Percentiles rank a stretch among this genome's conserved stretches.
phyloP scores from a whole-genome alignment of 1,140 invertebrate species.

The Tetragonula clypearis region DNA sequence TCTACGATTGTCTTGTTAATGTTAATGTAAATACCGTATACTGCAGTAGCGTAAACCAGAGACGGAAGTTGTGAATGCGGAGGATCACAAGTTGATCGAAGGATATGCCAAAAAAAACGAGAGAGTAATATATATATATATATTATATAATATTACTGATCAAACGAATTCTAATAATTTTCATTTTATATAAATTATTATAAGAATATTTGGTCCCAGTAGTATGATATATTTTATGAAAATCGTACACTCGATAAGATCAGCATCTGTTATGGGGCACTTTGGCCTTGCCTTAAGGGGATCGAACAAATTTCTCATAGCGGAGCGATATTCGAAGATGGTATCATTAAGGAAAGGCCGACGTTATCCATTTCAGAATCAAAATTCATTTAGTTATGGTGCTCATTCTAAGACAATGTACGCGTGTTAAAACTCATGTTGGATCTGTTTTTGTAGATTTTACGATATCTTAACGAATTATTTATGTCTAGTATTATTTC shows the following conservation, averaged over 20 bases:
- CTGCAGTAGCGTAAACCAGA: constrained; percentile 39
- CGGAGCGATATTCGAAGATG: constrained; percentile 28
- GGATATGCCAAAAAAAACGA: constrained; percentile 80
- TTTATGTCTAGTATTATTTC: constrained; percentile 41
- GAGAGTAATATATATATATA: constrained; percentile 75
- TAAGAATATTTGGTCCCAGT: constrained; percentile 10
- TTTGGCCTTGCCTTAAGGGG: constrained; percentile 78
- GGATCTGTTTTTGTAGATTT: constrained; percentile 18
- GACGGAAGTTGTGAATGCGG: constrained; percentile 25
- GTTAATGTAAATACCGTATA: constrained; percentile 69
- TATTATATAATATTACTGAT: constrained; percentile 64
- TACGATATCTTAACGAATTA: constrained; percentile 15
- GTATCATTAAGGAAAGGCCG: constrained; percentile 77
- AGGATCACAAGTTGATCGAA: constrained; percentile 70
- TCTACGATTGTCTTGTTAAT: constrained; percentile 63
- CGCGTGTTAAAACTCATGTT: background rate
- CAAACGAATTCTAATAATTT: constrained; percentile 49
- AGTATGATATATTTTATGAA: background rate
- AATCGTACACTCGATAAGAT: constrained; percentile 40
- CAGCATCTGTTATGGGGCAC: constrained; percentile 73
- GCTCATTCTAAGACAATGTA: constrained; percentile 19
- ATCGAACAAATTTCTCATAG: constrained; percentile 36
- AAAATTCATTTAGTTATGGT: constrained; percentile 41
- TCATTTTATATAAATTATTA: constrained; percentile 14
- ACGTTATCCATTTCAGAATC: constrained; percentile 76